Evolutionary conservation across 1,140 invertebrate genomes (phyloP), one percentile per base, ranked within the genome.

Genomic region (Alviniconcha marisindica): DNA sequence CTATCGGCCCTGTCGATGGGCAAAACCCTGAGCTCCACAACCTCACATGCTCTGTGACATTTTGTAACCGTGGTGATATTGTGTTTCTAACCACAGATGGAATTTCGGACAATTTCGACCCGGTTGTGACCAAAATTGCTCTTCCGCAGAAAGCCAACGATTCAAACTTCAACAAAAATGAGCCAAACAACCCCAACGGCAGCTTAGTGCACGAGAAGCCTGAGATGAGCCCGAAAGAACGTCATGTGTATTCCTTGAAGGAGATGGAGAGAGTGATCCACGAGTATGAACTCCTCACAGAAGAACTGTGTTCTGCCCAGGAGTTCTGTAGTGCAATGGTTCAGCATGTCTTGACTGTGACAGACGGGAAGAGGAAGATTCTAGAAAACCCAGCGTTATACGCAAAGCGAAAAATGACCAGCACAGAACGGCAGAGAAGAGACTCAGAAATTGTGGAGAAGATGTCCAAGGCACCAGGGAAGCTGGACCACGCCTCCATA

Each of bases 21-120:
- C 95, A 94, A 44, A 96, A 97, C 90, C 97, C 97, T 0, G 97
- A 98, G 94, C 93, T 98, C 44, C 97, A 96, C 88, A 98, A 98
- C 93, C 94, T 98, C 21, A 98, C 97, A 0, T 96, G 97, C 87
- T 97, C 97, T 0, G 95, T 98, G 94, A 98, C 96, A 0, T 95
- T 97, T 84, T 95, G 97, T 33, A 96, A 97, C 77, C 92, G 94
- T 54, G 97, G 96, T 15, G 97, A 98, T 91, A 96, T 98, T 86
- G 96, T 98, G 48, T 97, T 98, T 91, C 94, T 98, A 21, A 97
- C 97, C 1, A 97, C 96, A 28, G 97, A 98, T 91, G 97, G 97
- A n/a, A 95, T 98, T 40, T 97, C 96, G 18, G 97, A 98, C 90
- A 98, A 98, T 91, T 97, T 98, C 92, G 97, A 98, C 94, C 97